Evolutionary conservation across 1,140 invertebrate species (phyloP).

Genomic region (Neotoxoptera formosana): DNA sequence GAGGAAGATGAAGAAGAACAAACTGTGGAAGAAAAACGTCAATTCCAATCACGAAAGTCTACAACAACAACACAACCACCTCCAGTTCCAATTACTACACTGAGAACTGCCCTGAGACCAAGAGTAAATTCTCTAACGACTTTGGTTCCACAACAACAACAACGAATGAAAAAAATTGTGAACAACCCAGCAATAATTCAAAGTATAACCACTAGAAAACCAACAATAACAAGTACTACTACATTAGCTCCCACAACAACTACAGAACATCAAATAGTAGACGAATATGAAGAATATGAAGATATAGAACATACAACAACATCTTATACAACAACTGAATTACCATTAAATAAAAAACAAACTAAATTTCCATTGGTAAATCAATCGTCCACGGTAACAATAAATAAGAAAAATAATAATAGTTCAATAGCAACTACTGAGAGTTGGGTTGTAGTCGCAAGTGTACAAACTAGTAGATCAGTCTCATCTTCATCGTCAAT

Average conservation of each 20-base stretch:
- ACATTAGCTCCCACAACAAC: neutral
- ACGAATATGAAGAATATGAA: constrained; percentile 12
- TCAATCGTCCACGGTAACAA: neutral
- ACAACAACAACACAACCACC: neutral
- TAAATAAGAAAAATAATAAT: neutral
- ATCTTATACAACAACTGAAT: neutral
- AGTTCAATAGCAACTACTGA: constrained; percentile 22
- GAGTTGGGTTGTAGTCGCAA: constrained; percentile 43
- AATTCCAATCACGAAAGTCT: neutral
- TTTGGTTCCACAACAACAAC: constrained; percentile 24
- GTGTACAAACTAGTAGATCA: constrained; percentile 37
- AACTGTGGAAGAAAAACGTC: neutral
- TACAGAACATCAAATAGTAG: neutral
- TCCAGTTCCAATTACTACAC: constrained; percentile 19
- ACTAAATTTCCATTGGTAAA: neutral
- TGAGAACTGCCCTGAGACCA: neutral
- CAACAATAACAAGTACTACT: neutral
- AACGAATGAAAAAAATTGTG: constrained; percentile 40
- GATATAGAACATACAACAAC: constrained; percentile 20
- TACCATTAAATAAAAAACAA: constrained; percentile 13
- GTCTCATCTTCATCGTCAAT: neutral
- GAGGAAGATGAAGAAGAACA: neutral
- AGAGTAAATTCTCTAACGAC: neutral
- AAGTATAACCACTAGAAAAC: constrained; percentile 36
- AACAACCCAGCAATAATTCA: constrained; percentile 29